phyloP scores from a whole-genome alignment of 2,888 invertebrate genomes.

The Thereva unica region DNA sequence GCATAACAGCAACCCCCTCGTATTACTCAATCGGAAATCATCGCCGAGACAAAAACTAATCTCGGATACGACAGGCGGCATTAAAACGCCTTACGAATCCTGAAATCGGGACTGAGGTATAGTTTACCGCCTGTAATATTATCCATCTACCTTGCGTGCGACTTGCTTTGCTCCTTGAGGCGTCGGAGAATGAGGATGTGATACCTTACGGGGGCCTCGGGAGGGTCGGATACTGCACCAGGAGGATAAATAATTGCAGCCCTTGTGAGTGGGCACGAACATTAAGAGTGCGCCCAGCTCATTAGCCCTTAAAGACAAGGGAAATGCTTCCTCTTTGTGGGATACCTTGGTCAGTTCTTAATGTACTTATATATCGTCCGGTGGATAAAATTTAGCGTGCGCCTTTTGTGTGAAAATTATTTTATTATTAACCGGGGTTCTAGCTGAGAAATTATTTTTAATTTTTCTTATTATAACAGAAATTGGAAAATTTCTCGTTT shows the following conservation, averaged over 20 bases:
- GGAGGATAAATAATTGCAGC: constrained; percentile 9
- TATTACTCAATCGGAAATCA: constrained; percentile 8
- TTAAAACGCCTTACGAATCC: constrained; percentile 11
- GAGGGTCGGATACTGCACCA: constrained; percentile 8
- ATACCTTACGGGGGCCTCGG: background rate
- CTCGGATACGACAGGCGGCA: background rate
- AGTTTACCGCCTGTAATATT: constrained; percentile 16
- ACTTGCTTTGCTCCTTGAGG: constrained; percentile 13
- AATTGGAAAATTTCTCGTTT: background rate
- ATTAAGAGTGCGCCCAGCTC: background rate
- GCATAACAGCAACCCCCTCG: background rate
- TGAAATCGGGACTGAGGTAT: background rate
- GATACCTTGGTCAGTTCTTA: constrained; percentile 20
- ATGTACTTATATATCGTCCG: constrained; percentile 2
- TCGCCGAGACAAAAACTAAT: constrained; percentile 13
- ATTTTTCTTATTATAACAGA: background rate
- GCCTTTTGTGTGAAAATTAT: too few species aligned
- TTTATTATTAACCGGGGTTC: constrained; percentile 9
- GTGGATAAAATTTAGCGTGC: constrained; percentile 7
- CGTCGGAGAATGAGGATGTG: constrained; percentile 4
- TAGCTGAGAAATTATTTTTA: background rate
- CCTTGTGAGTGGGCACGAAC: constrained; percentile 3
- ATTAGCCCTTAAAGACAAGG: constrained; percentile 15
- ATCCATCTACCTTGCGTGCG: constrained; percentile 23
- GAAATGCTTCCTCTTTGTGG: constrained; percentile 6